A percentile compares a stretch with the other conserved stretches of the same genome.
phyloP scores from a whole-genome alignment of 2,113 vertebrate species.

The Meles meles region DNA sequence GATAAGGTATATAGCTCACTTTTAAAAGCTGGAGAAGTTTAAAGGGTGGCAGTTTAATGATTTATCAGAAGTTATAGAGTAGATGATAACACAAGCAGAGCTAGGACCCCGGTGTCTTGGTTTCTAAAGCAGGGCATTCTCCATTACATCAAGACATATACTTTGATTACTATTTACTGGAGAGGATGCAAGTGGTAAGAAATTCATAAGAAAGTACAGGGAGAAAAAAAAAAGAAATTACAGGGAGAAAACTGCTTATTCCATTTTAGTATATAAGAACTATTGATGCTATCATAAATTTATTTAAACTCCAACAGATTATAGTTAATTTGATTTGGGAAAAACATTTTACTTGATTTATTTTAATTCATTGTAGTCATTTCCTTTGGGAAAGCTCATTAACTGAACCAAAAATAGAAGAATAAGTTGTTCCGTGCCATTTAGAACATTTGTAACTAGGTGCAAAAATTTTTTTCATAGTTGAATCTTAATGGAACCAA shows the following conservation, averaged over 20 bases:
- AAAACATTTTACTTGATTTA: slow-evolving; percentile 51
- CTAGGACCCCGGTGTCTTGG: neutral
- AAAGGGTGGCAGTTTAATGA: neutral
- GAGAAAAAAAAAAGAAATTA: neutral
- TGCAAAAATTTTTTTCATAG: neutral
- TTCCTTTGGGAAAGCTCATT: slow-evolving; percentile 58
- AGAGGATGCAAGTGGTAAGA: neutral
- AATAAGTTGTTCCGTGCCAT: slow-evolving; percentile 40
- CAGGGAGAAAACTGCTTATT: neutral
- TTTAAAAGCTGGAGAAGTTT: neutral
- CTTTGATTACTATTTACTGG: neutral
- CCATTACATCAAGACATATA: neutral
- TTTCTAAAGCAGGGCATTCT: neutral
- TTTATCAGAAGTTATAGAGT: neutral
- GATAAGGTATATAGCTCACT: neutral
- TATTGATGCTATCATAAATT: neutral
- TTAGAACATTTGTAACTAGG: slow-evolving; percentile 51
- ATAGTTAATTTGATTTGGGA: slow-evolving; percentile 43
- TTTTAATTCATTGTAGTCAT: slow-evolving; percentile 25
- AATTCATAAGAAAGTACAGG: neutral
- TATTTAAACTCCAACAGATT: slow-evolving; percentile 4
- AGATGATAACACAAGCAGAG: neutral
- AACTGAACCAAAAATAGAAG: slow-evolving; percentile 58
- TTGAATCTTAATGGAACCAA: slow-evolving; percentile 41
- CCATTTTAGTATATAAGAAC: neutral